These are phyloP conservation scores for Galemys pyrenaicus DNA, from an alignment of 2,113 vertebrate species.

Conservation along the genomic window DNA sequence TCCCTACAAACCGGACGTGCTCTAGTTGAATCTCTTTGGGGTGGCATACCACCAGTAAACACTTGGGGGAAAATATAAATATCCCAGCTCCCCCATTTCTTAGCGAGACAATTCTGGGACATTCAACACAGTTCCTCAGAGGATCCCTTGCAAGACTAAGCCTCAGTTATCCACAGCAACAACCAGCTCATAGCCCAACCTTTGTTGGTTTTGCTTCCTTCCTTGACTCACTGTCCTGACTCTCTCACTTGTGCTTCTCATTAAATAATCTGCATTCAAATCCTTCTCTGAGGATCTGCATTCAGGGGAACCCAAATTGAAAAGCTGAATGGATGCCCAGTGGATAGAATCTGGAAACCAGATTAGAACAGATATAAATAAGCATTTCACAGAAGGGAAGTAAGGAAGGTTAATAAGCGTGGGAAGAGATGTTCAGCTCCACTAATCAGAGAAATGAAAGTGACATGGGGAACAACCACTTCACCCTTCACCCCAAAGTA, in stretches of 20 bases:
- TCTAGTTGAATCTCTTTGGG: neutral
- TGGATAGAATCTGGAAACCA: no score
- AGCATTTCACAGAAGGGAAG: constrained; percentile 1
- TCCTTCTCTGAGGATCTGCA: neutral
- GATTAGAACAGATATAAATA: neutral
- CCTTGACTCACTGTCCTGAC: neutral
- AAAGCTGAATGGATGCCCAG: no score
- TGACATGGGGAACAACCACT: neutral
- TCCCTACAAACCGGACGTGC: neutral
- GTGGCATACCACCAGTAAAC: neutral
- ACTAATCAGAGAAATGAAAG: constrained; percentile 4
- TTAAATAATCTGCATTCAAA: constrained; percentile 5
- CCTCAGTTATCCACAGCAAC: neutral
- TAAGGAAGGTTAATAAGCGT: neutral
- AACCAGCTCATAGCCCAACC: neutral
- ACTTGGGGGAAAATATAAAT: neutral
- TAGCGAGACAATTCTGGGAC: neutral
- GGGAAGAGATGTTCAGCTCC: neutral
- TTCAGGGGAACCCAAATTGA: neutral
- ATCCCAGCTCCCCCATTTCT: neutral
- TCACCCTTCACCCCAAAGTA: neutral
- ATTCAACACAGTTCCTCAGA: neutral
- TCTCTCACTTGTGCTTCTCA: neutral
- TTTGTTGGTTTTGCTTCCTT: neutral
- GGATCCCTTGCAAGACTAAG: neutral